Evolutionary conservation across 2,797 vertebrate genomes (phyloP), one percentile per base, ranked within the genome.

Genomic region (Onychomys torridus): DNA sequence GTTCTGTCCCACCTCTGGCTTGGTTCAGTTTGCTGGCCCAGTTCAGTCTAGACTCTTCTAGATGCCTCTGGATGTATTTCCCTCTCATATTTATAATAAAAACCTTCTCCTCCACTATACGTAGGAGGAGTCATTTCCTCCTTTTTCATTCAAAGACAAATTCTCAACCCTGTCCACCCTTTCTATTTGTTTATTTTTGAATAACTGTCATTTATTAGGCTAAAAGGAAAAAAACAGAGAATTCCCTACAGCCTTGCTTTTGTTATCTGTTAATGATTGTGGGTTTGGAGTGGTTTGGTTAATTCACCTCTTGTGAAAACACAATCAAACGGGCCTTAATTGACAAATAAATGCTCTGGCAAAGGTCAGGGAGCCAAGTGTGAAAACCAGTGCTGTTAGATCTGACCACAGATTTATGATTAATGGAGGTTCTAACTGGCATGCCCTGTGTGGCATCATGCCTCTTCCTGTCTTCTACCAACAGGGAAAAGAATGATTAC

Each of bases 231-330:
- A 63, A 40, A 25, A 34, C 23, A 25, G 19, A 49, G 46, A 46
- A 8, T 81, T 73, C 16, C 49, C 40, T 34, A 46, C 92, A 94
- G 49, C 49, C 40, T 83, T 86, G 81, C 77, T 95, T 93, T 71
- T 11, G 5, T 25, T 83, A 37, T 89, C 43, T 90, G 14, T 77
- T 55, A 91, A 69, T 1, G 7, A 40, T 7, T 49, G 59, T 10
- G 55, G 59, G n/a, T 21, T 89, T 2, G 2, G 65, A 76, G 43
- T 7, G 2, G n/a, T 90, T 87, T 34, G 37, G 49, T 88, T 92
- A 90, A 92, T 89, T 92, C 27, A 2, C n/a, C 25, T 87, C 59
- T 94, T 27, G 23, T 89, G 85, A 67, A 97, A 97, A 89, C 77
- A 4, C 61, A 91, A 76, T 75, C 19, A 25, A 0, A 1, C 11